Evolutionary conservation across 2,113 vertebrate species (phyloP), one percentile per base, ranked within the genome.

Genomic region (Gambusia affinis): DNA sequence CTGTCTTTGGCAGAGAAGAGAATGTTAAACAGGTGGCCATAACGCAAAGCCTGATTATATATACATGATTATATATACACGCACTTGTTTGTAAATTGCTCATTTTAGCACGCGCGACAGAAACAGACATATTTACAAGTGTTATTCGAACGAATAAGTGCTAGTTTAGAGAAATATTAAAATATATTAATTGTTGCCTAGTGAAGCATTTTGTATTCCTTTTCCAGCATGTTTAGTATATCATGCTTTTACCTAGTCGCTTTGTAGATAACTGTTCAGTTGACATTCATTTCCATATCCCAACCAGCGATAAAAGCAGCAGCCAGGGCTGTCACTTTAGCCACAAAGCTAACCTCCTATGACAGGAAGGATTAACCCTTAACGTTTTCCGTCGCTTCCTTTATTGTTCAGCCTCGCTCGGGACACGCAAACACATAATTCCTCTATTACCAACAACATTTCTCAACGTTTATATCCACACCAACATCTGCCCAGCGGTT

Each of bases 311-410:
- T 57, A n/a, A n/a, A 4, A 33, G 57, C 62, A 62, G 61, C 12
- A 66, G 76, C 44, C 44, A 51, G 29, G 29, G 65, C 39, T 37
- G 51, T 28, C 79, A 78, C 17, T 70, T 60, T 79, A 78, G 87
- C 87, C 51, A 3, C 10, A 61, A 6, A 73, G 88, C 88, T 91
- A 91, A 79, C 82, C 33, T 80, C 74, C 74, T 8, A 10, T 35
- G 69, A 19, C 64, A 71, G 33, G 0, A 4, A 74, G 72, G 73
- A 78, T 83, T 83, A 85, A 69, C 22, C 30, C n/a, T 33, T 17
- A 67, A 72, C 61, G 31, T 63, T 15, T 28, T 28, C 12, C 6
- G 42, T n/a, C 31, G 35, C 31, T 7, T 8, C 51, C 51, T 57
- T 57, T n/a, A 57, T 57, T 57, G 7, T 17, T 57, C 11, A 17